These are phyloP conservation scores for Drosophila falleni DNA, from an alignment of 2,888 invertebrate genomes.

Conservation along the genomic window DNA sequence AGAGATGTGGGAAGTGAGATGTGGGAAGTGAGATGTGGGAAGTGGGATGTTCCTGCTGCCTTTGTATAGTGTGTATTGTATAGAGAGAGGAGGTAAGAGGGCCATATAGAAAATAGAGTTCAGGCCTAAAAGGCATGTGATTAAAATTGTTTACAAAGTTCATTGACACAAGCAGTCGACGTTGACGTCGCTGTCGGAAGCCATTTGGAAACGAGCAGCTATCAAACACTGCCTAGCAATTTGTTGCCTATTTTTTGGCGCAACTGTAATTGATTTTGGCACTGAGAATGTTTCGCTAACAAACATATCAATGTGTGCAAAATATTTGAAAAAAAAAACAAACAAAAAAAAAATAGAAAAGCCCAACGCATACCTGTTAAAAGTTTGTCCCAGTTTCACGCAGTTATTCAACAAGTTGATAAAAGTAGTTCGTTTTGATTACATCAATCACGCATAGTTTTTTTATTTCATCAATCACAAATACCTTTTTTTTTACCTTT, in stretches of 20 bases:
- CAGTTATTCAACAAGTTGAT: not conserved
- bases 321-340: not conserved
- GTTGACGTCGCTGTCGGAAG: constrained; percentile 38
- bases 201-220: constrained; percentile 43
- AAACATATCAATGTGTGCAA: not conserved
- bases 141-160: constrained; percentile 81
- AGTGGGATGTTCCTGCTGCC: constrained; percentile 5
- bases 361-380: no score
- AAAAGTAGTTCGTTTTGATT: constrained; percentile 2
- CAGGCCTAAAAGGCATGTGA: constrained; percentile 64
- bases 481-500: no score
- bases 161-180: constrained; percentile 64
- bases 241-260: constrained; percentile 43
- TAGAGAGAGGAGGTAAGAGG: not conserved
- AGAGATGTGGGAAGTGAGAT: not conserved
- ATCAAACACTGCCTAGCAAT: constrained; percentile 68
- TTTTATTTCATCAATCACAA: constrained; percentile 6
- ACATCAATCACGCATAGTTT: constrained; percentile 5
- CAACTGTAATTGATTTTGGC: constrained; percentile 61
- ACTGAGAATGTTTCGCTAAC: constrained; percentile 10
- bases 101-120: constrained; percentile 29
- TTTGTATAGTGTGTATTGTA: not conserved
- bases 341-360: no score
- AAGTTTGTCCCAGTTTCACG: constrained; percentile 5
- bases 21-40: not conserved